Evolutionary conservation across 2,113 vertebrate species (phyloP).

Genomic region (Poeciliopsis occidentalis): DNA sequence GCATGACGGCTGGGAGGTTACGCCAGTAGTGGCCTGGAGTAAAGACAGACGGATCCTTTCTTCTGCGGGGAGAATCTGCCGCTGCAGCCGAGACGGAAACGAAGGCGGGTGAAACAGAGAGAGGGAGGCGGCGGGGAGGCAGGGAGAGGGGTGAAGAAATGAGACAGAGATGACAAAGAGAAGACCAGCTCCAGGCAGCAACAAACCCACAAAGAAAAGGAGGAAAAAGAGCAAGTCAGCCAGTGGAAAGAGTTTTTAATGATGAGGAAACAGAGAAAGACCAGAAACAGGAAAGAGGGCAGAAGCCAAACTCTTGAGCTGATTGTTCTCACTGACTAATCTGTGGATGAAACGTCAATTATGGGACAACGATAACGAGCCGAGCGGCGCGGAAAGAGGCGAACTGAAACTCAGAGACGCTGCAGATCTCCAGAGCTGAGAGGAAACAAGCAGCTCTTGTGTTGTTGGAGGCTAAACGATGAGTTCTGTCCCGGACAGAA

Average conservation of each 20-base stretch:
- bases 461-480: background rate
- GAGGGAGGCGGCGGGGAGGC: background rate
- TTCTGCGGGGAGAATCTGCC: conserved; percentile 40
- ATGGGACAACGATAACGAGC: conserved; percentile 60
- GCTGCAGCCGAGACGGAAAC: conserved; percentile 47
- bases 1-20: conserved; percentile 53
- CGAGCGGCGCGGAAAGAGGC: conserved; percentile 6
- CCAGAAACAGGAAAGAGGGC: conserved; percentile 29
- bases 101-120: conserved; percentile 41
- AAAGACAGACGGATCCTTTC: conserved; percentile 62
- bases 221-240: conserved; percentile 35
- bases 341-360: conserved; percentile 63
- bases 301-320: conserved; percentile 44
- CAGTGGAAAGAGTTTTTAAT: conserved; percentile 53
- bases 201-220: conserved; percentile 32
- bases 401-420: conserved; percentile 10
- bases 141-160: background rate
- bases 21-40: conserved; percentile 51
- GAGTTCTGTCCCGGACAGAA: background rate
- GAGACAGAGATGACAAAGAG: conserved; percentile 20
- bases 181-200: conserved; percentile 49
- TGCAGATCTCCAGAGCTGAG: conserved; percentile 16
- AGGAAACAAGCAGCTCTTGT: background rate
- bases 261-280: conserved; percentile 39
- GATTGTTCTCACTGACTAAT: conserved; percentile 60